Evolutionary conservation across 2,888 invertebrate genomes (phyloP).

Genomic region (Micoletzkya japonica): DNA sequence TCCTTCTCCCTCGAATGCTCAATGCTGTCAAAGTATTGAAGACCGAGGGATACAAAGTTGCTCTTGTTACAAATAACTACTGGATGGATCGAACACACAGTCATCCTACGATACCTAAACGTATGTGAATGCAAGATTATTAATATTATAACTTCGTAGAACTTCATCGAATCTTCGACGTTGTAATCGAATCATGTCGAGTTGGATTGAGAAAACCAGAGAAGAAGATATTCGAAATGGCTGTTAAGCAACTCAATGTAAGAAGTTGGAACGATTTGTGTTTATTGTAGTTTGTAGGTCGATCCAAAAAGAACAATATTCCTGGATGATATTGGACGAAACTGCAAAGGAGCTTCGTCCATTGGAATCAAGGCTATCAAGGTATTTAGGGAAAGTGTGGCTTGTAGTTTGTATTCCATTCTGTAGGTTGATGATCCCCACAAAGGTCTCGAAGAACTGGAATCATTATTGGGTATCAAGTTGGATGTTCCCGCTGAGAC

Average conservation of each 20-base stretch:
- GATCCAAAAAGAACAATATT: conserved; percentile 62
- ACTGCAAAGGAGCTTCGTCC: conserved; percentile 64
- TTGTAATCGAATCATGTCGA: conserved; percentile 66
- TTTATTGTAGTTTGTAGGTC: neutral
- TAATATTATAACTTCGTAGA: too few species aligned
- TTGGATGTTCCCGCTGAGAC: conserved; percentile 23
- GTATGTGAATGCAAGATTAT: too few species aligned
- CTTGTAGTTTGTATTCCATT: neutral
- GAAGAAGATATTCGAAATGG: conserved; percentile 63
- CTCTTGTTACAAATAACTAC: conserved; percentile 67
- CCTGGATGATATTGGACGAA: conserved; percentile 66
- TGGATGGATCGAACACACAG: conserved; percentile 53
- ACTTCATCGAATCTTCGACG: conserved; percentile 42
- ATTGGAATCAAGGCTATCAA: conserved; percentile 66
- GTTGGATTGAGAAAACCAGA: conserved; percentile 66
- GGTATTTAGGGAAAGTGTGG: conserved; percentile 41
- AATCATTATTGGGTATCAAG: conserved; percentile 1
- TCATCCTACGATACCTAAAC: conserved; percentile 40
- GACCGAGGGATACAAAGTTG: conserved; percentile 65
- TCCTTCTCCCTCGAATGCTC: conserved; percentile 27
- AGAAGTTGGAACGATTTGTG: conserved; percentile 8
- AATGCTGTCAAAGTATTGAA: conserved; percentile 47
- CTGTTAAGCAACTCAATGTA: conserved; percentile 54
- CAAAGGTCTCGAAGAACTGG: conserved; percentile 5
- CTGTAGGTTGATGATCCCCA: conserved; percentile 7